Evolutionary conservation across 1,140 invertebrate species (phyloP), one percentile per base, ranked within the genome.

Genomic region (Ips nitidus): DNA sequence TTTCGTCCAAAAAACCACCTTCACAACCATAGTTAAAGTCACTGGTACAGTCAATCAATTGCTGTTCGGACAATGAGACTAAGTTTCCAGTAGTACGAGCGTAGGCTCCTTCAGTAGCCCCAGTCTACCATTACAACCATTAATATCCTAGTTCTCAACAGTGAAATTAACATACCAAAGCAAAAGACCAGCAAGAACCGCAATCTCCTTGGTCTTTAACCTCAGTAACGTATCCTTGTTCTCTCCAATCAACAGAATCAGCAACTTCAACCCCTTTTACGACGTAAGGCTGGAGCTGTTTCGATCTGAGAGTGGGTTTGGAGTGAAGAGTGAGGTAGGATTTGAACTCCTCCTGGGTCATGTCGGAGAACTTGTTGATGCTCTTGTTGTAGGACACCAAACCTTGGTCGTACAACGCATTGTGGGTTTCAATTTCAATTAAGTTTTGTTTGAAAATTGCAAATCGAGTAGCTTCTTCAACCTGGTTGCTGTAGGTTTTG

Each of bases 11-110:
- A 40, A 38, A 52, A 8, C 55, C 69, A 40, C 69, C 69, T 37
- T 66, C 50, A 41, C 69, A 71, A 8, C 69, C 69, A 8, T 7
- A 41, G 57, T 72, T 63, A 2, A 45, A 55, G 6, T 2, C 6
- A 47, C 45, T 2, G 45, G 45, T 96, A 79, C 98, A 99, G 84
- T 99, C 98, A 41, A 99, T 86, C 53, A 99, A 83, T 81, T 99
- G 98, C 83, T 99, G 97, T 83, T 99, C 97, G 72, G 94, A 96
- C 0, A 99, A 86, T 2, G 94, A 95, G 3, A 95, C 86, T 22
- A 99, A 84, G 70, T 88, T 86, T 59, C 92, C 92, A 41, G 85
- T 89, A 79, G 91, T 89, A 70, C 94, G 87, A 82, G 91, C 96
- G 81, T 97, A 91, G 81, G 98, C 96, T 38, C 93, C 97, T 85